phyloP scores from a whole-genome alignment of 2,797 vertebrate genomes.

The Streptopelia turtur region DNA sequence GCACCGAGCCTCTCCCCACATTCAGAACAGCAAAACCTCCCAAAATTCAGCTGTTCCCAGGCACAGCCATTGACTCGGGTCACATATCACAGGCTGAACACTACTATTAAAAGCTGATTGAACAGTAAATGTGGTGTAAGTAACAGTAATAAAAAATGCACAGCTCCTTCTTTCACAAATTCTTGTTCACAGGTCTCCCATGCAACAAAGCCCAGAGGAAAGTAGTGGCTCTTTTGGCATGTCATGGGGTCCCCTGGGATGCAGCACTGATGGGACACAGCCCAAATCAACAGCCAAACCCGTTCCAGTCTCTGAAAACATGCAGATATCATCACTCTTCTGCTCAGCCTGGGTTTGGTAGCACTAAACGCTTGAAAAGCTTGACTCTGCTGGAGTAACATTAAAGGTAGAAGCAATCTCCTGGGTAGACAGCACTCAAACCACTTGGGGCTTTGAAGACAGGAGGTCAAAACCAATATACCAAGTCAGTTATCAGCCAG shows the following conservation, averaged over 20 bases:
- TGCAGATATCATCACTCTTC: neutral
- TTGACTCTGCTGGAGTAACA: neutral
- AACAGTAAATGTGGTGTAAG: neutral
- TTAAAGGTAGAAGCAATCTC: conserved; percentile 35
- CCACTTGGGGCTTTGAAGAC: conserved; percentile 45
- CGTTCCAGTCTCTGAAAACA: neutral
- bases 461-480: conserved; percentile 49
- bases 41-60: neutral
- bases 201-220: neutral
- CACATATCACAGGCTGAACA: neutral
- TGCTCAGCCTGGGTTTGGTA: neutral
- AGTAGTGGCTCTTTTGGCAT: fast-evolving
- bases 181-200: neutral
- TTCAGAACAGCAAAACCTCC: neutral
- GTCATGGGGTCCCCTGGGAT: neutral
- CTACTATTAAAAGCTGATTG: neutral
- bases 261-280: neutral
- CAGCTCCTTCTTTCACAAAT: neutral
- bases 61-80: neutral
- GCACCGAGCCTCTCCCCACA: fast-evolving
- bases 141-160: neutral
- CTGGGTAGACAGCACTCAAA: neutral
- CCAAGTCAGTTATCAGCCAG: conserved; percentile 32
- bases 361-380: neutral
- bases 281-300: neutral